Conservation (phyloP, 2,888 invertebrate species). For the Hedya salicella region DNA sequence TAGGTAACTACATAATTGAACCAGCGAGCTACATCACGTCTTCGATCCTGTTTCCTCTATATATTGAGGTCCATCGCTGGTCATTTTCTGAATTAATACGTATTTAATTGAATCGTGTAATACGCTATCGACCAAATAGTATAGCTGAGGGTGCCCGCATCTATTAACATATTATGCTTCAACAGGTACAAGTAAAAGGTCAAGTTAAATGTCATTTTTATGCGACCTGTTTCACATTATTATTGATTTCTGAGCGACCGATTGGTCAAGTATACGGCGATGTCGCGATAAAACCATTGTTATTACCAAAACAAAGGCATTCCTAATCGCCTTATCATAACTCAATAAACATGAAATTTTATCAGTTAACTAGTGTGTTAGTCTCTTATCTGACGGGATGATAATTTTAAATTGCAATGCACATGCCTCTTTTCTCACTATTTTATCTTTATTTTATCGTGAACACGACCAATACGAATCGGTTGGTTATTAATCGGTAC, state of each 20-base stretch:
- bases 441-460: slow-evolving; percentile 16
- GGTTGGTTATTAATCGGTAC: slow-evolving; percentile 29
- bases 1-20: too few species aligned
- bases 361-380: slow-evolving; percentile 59
- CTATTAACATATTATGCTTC: too few species aligned
- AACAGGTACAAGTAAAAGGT: background rate
- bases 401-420: slow-evolving; percentile 51
- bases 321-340: slow-evolving; percentile 56
- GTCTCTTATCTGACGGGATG: slow-evolving; percentile 61
- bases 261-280: slow-evolving; percentile 9
- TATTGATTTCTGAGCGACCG: slow-evolving; percentile 21
- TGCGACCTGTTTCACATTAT: background rate
- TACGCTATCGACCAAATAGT: too few species aligned
- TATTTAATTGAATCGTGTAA: too few species aligned
- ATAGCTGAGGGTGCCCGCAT: too few species aligned
- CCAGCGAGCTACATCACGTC: too few species aligned
- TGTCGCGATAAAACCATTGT: slow-evolving; percentile 26
- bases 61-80: too few species aligned
- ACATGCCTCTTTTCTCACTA: slow-evolving; percentile 6
- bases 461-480: slow-evolving; percentile 25
- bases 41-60: too few species aligned
- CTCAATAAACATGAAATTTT: slow-evolving; percentile 63
- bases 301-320: slow-evolving; percentile 39
- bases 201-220: slow-evolving; percentile 8
- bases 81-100: too few species aligned